Percentiles rank a stretch among this genome's conserved stretches.
Evolutionary conservation across 92 coral and sea anemone genomes (phyloP).

Genomic region (Phenganax stokvisi): DNA sequence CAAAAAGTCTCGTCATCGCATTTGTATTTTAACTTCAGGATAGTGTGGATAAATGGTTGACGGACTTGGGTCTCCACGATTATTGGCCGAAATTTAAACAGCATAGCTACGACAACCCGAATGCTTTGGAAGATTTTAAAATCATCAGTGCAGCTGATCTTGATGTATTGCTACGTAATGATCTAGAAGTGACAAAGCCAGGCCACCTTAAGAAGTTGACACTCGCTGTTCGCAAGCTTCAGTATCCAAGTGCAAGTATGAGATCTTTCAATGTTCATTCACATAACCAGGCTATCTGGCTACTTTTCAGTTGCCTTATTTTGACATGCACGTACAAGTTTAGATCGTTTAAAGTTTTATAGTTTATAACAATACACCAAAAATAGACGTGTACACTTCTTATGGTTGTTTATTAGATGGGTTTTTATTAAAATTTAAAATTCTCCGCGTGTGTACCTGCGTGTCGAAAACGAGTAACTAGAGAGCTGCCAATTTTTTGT

Average conservation of each 20-base stretch:
- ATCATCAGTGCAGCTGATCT: slow-evolving; percentile 54
- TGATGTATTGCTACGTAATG: slow-evolving; percentile 31
- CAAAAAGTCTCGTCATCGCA: no score
- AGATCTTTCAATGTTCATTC: not conserved
- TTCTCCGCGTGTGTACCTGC: not conserved
- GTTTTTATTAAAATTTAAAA: not conserved
- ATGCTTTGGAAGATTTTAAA: slow-evolving; percentile 78
- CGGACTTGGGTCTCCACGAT: slow-evolving; percentile 68
- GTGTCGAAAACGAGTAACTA: not conserved
- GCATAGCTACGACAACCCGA: slow-evolving; percentile 70
- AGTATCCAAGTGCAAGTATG: slow-evolving; percentile 79
- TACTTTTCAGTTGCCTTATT: no score
- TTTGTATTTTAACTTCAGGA: slow-evolving; percentile 40
- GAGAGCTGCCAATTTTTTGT: not conserved
- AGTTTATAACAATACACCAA: not conserved
- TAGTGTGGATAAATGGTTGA: slow-evolving; percentile 70
- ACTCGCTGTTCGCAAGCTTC: slow-evolving; percentile 75
- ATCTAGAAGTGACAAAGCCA: slow-evolving; percentile 49
- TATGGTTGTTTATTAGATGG: no score
- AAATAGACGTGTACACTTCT: not conserved
- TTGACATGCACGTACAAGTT: no score
- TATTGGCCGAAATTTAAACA: slow-evolving; percentile 66
- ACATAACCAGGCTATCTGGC: no score
- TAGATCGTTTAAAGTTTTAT: not conserved
- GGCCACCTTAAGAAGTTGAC: slow-evolving; percentile 71